Conservation (phyloP, 37 sponge, comb jelly and placozoan species). For the Spongilla lacustris region DNA sequence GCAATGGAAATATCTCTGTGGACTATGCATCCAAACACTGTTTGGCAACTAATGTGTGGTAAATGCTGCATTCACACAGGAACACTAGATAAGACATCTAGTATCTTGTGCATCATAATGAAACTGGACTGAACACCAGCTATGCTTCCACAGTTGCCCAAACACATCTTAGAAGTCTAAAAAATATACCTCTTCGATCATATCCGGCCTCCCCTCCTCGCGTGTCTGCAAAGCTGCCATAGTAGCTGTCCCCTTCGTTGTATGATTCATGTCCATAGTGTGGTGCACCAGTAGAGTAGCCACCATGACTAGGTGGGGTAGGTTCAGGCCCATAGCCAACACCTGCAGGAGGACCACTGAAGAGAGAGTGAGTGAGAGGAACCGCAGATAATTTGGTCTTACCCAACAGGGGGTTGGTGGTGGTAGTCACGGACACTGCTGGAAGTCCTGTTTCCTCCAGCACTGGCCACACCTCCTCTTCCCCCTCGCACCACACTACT, state of each 20-base stretch:
- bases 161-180: neutral
- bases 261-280: neutral
- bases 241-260: neutral
- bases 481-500: neutral
- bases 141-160: neutral
- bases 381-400: neutral
- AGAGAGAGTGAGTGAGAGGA: no score
- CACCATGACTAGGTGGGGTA: neutral
- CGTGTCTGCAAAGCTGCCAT: neutral
- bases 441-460: slow-evolving; percentile 3
- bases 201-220: neutral
- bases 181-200: neutral
- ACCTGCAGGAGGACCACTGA: neutral
- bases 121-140: neutral
- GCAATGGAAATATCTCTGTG: neutral
- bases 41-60: neutral
- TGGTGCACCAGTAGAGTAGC: neutral
- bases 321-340: neutral
- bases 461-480: slow-evolving; percentile 12
- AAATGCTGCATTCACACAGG: neutral
- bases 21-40: slow-evolving; percentile 3
- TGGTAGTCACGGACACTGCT: neutral
- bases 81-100: neutral
- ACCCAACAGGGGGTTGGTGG: neutral
- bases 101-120: neutral